Evolutionary conservation across 2,797 vertebrate genomes (phyloP).

Genomic region (Bothrops alternatus): DNA sequence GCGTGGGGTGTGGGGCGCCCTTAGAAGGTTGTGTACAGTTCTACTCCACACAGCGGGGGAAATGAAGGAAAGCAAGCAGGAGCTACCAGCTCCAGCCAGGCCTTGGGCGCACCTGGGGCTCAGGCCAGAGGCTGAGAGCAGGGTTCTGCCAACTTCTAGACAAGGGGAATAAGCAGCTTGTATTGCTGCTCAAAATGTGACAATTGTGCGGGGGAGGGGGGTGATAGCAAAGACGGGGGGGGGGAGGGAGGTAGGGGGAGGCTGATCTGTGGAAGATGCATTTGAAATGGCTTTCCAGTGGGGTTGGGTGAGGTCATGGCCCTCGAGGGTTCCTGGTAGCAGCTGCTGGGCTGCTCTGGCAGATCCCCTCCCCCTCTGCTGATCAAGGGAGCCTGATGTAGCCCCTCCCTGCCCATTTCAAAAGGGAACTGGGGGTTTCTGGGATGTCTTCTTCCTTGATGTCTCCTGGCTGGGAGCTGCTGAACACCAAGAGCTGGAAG

Average conservation of each 20-base stretch:
- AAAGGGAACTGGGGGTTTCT: neutral
- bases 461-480: neutral
- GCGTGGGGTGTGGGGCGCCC: neutral
- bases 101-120: neutral
- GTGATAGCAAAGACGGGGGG: neutral
- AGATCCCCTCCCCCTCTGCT: neutral
- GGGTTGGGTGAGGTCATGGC: neutral
- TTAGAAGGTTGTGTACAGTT: neutral
- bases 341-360: neutral
- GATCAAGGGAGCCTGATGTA: neutral
- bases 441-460: neutral
- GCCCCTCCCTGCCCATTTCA: neutral
- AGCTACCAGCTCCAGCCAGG: neutral
- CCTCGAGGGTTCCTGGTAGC: neutral
- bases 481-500: neutral
- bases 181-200: neutral
- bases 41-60: neutral
- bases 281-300: neutral
- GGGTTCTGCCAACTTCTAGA: neutral
- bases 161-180: neutral
- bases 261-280: neutral
- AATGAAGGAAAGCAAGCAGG: neutral
- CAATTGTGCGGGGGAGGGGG: neutral
- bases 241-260: neutral
- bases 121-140: neutral